A percentile compares a stretch with the other conserved stretches of the same genome.
Conservation (phyloP, 2,113 vertebrate genomes). For the Cnemophilus loriae region DNA sequence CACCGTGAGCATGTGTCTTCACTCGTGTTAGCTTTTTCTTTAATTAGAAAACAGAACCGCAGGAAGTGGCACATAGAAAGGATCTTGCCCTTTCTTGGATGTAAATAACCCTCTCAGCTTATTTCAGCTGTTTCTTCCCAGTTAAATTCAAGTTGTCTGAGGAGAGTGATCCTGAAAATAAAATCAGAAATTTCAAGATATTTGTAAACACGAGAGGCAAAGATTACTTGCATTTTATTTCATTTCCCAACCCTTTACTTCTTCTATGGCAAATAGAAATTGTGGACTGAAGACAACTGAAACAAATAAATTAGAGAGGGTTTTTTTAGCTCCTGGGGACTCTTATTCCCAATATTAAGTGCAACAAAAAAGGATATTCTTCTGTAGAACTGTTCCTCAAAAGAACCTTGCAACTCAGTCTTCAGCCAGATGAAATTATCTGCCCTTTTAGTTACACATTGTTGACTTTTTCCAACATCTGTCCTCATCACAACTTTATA, state of each 20-base stretch:
- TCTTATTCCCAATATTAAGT: not conserved
- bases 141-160: not conserved
- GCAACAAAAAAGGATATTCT: not conserved
- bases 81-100: slow-evolving; percentile 23
- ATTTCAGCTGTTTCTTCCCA: slow-evolving; percentile 39
- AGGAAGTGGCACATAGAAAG: slow-evolving; percentile 44
- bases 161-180: not conserved
- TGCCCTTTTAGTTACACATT: not conserved
- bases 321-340: not conserved
- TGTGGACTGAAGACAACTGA: not conserved
- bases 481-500: slow-evolving; percentile 31
- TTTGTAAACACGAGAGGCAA: not conserved
- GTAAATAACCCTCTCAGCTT: slow-evolving; percentile 52
- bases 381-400: not conserved
- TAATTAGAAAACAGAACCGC: slow-evolving; percentile 70
- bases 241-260: not conserved
- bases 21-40: slow-evolving; percentile 60
- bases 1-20: slow-evolving; percentile 67
- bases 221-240: not conserved
- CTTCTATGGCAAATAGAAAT: not conserved
- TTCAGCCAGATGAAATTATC: not conserved
- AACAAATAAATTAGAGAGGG: not conserved
- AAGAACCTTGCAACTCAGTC: not conserved
- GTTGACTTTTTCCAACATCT: not conserved
- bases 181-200: not conserved